A percentile compares a stretch with the other conserved stretches of the same genome.
These are phyloP conservation scores for Diplodus puntazzo DNA, from an alignment of 2,797 vertebrate genomes.

Conservation along the genomic window DNA sequence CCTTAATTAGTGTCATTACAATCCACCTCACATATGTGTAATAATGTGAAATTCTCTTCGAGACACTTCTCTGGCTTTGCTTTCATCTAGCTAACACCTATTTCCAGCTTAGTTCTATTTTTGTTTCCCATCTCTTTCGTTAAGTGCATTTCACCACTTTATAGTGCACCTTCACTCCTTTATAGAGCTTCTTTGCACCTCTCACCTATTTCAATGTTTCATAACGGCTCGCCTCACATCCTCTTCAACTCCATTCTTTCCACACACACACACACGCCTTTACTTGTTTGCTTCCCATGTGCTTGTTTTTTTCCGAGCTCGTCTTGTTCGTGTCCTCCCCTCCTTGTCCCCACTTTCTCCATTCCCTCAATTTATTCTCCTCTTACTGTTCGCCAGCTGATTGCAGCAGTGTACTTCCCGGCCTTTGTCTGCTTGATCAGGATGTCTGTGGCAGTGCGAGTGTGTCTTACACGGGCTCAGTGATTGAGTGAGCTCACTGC, in stretches of 20 bases:
- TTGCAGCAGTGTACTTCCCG: slow-evolving; percentile 58
- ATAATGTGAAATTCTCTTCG: slow-evolving; percentile 25
- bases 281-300: slow-evolving; percentile 33
- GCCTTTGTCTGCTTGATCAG: slow-evolving; percentile 72
- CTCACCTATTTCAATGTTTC: slow-evolving; percentile 42
- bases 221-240: slow-evolving; percentile 34
- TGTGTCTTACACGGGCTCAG: slow-evolving; percentile 72
- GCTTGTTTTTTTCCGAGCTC: slow-evolving; percentile 20
- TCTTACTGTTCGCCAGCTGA: slow-evolving; percentile 59
- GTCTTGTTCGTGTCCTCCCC: not conserved
- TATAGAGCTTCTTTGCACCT: slow-evolving; percentile 50
- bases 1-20: slow-evolving; percentile 69
- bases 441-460: slow-evolving; percentile 58
- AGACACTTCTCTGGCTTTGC: slow-evolving; percentile 6
- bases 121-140: slow-evolving; percentile 28
- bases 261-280: not conserved
- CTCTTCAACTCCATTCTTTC: slow-evolving; percentile 31
- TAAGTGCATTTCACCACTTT: slow-evolving; percentile 47
- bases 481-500: slow-evolving; percentile 75
- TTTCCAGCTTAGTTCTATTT: slow-evolving; percentile 27
- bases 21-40: slow-evolving; percentile 33
- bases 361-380: slow-evolving; percentile 44
- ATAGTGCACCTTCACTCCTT: slow-evolving; percentile 29
- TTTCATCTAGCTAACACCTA: slow-evolving; percentile 44
- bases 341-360: not conserved